Evolutionary conservation across 92 coral and sea anemone genomes (phyloP), one percentile per base, ranked within the genome.

Genomic region (Meandrina meandrites): DNA sequence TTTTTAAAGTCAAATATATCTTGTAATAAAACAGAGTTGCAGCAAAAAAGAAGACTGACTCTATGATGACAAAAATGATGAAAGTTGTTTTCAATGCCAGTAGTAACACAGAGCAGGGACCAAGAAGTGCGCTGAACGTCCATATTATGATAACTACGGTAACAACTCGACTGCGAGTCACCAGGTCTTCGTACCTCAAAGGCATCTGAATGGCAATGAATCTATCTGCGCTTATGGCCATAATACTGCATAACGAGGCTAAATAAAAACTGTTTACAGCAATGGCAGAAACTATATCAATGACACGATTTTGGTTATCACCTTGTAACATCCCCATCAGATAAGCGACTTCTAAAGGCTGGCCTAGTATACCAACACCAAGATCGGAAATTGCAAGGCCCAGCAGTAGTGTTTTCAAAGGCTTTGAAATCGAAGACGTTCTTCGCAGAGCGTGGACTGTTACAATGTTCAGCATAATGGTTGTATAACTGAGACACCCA

Each of bases 171-270:
- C 56, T 79, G 71, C 16, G 32, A 35, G 83, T 79, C 50, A 79
- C 66, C 8, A 79, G 5, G 34, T 56, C 51, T 0, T 58, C 42
- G 30, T 79, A 79, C 18, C 83, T 71, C 83, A 79, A 17, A 21
- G 83, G 83, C 83, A 79, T 34, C 42, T 56, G 45, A 57, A 79
- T 57, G 48, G 83, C 83, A 34, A 79, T 31, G 18, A 79, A 79
- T 56, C 83, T 66, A 31, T 79, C 83, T 19, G 66, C 83, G 35
- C 83, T 79, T 35, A 79, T 57, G n/a, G 83, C 70, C 66, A 79
- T 37, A 14, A 79, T 79, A 30, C 69, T 58, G 21, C 71, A 79
- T 32, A 79, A 58, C 31, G 83, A 79, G 0, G 70, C 57, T 30
- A 79, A 18, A 58, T 56, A 79, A 57, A 79, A 40, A 40, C n/a